Evolutionary conservation across 1,140 invertebrate species (phyloP).

Genomic region (Drosophila malerkotliana): DNA sequence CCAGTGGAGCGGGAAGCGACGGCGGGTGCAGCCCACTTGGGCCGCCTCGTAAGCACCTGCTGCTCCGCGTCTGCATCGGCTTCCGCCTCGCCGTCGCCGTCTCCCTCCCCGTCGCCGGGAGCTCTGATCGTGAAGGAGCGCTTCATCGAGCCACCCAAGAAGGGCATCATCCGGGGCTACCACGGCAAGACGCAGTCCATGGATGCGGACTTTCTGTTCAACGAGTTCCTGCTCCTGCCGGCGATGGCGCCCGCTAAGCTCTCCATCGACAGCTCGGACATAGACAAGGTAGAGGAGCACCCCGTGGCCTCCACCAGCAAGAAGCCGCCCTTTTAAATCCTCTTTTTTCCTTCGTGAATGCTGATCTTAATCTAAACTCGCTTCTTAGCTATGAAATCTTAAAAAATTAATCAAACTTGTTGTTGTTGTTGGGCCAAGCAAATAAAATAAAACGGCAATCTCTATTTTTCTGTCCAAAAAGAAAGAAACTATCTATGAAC

Average conservation of each 20-base stretch:
- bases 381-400: conserved; percentile 6
- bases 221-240: conserved; percentile 74
- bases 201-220: conserved; percentile 79
- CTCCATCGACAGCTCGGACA: conserved; percentile 36
- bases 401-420: conserved; percentile 47
- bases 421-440: conserved; percentile 59
- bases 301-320: not conserved
- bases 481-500: not conserved
- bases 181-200: conserved; percentile 84
- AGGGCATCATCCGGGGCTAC: conserved; percentile 84
- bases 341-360: not conserved
- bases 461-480: conserved; percentile 56
- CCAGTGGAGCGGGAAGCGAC: conserved; percentile 16
- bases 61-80: conserved; percentile 34
- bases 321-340: conserved; percentile 6
- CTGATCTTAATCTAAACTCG: not conserved
- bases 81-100: conserved; percentile 14
- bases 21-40: conserved; percentile 7
- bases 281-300: conserved; percentile 15
- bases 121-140: conserved; percentile 84
- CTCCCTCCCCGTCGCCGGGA: conserved; percentile 64
- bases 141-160: conserved; percentile 84
- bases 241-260: conserved; percentile 38
- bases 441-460: conserved; percentile 47
- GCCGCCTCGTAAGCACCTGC: conserved; percentile 23